Percentiles rank a stretch among this genome's conserved stretches.
Conservation (phyloP, 2,888 invertebrate genomes). For the Himalopsyche japonica region DNA sequence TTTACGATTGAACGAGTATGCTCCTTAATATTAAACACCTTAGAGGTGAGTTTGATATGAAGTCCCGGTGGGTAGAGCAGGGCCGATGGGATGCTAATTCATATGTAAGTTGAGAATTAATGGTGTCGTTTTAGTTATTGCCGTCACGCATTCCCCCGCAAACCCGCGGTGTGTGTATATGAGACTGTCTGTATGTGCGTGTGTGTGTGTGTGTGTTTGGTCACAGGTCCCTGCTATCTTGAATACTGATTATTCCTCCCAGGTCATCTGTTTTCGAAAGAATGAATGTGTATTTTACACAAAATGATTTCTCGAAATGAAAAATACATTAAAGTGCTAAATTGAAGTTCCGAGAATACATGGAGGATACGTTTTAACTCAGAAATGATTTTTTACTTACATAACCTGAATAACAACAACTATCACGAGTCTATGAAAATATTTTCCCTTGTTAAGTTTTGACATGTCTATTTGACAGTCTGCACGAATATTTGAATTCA, state of each 20-base stretch:
- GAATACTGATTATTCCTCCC: slow-evolving; percentile 13
- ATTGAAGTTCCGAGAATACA: too few relatives aligned
- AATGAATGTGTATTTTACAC: background rate
- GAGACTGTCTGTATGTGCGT: background rate
- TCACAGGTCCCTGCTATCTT: background rate
- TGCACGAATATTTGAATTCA: too few relatives aligned
- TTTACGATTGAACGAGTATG: slow-evolving; percentile 34
- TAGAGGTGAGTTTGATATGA: background rate
- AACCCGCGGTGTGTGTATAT: background rate
- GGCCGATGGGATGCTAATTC: slow-evolving; percentile 30
- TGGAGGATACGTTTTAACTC: too few relatives aligned
- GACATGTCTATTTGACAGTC: too few relatives aligned
- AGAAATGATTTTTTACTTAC: too few relatives aligned
- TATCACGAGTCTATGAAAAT: too few relatives aligned
- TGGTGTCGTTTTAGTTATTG: slow-evolving; percentile 40
- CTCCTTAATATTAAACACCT: slow-evolving; percentile 33
- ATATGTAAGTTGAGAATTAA: slow-evolving; percentile 39
- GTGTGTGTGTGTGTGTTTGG: slow-evolving; percentile 7
- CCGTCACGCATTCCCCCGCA: slow-evolving; percentile 34
- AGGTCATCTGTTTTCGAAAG: background rate
- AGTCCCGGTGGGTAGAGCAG: slow-evolving; percentile 4
- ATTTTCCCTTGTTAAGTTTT: too few relatives aligned
- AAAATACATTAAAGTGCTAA: too few relatives aligned
- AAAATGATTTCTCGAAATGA: too few relatives aligned
- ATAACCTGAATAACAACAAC: too few relatives aligned